Base-by-base conservation (phyloP, 2,888 invertebrate species). In the Dynastes tityus region DNA sequence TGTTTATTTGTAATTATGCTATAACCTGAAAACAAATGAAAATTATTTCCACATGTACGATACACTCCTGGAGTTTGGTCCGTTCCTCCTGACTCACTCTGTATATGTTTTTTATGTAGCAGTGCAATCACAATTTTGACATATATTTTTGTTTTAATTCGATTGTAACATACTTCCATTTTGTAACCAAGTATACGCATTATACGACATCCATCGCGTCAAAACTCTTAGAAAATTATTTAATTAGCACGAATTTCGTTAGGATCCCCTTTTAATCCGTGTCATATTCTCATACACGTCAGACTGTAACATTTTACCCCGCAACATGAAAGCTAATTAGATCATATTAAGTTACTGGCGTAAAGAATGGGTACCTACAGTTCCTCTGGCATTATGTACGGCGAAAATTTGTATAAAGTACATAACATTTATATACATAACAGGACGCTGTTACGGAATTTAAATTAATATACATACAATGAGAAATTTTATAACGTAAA, bases 251-350 rank as follows among this genome's bases (percentile, higher is more conserved):
- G 11, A 29, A 29, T 22, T 61, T 61, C 22, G 22, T 61, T 61
- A 61, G 29, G 61, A 61, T 27, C 61, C 61, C 55, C 9, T 22
- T 61, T 61, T 61, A 61, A 61, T 61, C 61, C 61, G 27, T 29
- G 61, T 61, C 61, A 29, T 61, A 61, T 61, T 29, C 61, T 6
- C 13, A 29, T 58, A 61, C 61, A 55, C 13, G n/a, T 61, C 9
- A 29, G 61, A n/a, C 29, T 29, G 29, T 61, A 61, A 61, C 61
- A 11, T 61, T 29, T 29, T 11, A 61, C 27, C 32, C 29, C 29
- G 55, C 16, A n/a, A 13, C 55, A 45, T 11, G 45, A 16, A 22
- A 9, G 22, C 55, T 55, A 55, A 55, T 55, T 55, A n/a, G 55
- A 55, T 55, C n/a, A 55, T 55, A 55, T 55, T 55, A 55, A 55